Conservation (phyloP, 2,888 invertebrate species). For the Lycia hirtaria region DNA sequence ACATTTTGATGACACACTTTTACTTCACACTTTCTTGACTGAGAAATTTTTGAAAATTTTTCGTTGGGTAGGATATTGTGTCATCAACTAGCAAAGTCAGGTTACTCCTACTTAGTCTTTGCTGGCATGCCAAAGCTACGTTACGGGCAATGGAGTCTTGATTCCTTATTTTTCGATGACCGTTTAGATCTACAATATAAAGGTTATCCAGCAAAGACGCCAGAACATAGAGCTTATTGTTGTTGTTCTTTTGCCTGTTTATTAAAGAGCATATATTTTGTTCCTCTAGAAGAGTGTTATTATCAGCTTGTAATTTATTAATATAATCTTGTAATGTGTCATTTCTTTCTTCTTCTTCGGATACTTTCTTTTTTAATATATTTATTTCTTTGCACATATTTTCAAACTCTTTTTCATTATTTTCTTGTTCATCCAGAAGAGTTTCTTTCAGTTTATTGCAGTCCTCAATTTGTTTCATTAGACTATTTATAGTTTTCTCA, state of each 20-base stretch:
- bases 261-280: background rate
- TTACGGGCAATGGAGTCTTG: background rate
- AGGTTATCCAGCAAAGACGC: background rate
- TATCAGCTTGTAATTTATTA: background rate
- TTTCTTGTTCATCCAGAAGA: background rate
- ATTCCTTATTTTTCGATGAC: background rate
- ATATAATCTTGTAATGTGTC: background rate
- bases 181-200: background rate
- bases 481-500: background rate
- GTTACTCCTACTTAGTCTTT: background rate
- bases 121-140: background rate
- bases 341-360: constrained; percentile 2
- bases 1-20: constrained; percentile 4
- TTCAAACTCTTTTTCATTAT: constrained; percentile 3
- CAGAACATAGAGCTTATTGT: background rate
- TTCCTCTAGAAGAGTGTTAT: background rate
- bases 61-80: background rate
- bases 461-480: background rate
- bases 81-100: background rate
- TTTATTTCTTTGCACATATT: background rate
- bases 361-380: background rate
- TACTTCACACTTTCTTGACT: background rate
- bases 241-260: background rate
- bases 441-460: background rate
- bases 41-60: background rate